Evolutionary conservation across 2,797 vertebrate species (phyloP).

Genomic region (Leontocebus nigricollis): DNA sequence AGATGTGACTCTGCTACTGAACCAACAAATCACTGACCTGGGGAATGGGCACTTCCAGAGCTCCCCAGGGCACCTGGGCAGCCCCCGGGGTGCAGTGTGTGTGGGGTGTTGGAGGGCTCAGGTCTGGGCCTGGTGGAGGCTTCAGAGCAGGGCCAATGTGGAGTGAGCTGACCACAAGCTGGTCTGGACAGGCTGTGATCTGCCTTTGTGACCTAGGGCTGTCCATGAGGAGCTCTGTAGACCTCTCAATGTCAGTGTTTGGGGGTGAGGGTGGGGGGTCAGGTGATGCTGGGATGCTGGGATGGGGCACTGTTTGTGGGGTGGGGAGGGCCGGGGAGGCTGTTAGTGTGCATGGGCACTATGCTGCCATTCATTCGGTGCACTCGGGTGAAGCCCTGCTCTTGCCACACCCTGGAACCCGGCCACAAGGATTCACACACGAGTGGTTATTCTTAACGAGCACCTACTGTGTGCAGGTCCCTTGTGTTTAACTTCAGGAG

Average conservation of each 20-base stretch:
- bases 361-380: too few species aligned
- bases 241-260: neutral
- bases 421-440: neutral
- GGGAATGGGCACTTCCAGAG: neutral
- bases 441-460: neutral
- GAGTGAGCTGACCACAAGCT: rapidly evolving
- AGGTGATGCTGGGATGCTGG: too few species aligned
- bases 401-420: neutral
- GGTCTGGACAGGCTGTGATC: neutral
- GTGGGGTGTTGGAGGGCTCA: neutral
- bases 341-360: neutral
- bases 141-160: neutral
- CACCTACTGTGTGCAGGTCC: neutral
- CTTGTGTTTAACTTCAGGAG: neutral
- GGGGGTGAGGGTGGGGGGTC: neutral
- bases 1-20: neutral
- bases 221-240: neutral
- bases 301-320: rapidly evolving
- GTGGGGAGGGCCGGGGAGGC: neutral
- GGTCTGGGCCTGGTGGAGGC: neutral
- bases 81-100: rapidly evolving
- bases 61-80: neutral
- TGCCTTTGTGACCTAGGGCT: neutral
- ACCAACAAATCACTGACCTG: rapidly evolving
- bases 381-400: neutral